Conservation (phyloP, 2,113 vertebrate species). For the Delphinapterus leucas region DNA sequence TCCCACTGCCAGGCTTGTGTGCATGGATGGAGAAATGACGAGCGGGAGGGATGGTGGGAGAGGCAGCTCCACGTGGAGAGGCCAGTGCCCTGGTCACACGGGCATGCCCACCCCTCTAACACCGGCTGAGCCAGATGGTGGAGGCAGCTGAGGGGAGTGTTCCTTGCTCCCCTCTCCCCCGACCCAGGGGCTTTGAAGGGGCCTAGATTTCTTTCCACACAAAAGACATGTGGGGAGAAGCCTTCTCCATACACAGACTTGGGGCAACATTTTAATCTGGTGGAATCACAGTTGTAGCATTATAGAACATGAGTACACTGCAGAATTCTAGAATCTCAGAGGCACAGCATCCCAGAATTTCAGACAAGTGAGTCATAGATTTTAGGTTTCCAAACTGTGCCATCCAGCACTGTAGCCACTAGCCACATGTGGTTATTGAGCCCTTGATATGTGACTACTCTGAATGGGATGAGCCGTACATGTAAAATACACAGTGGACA, state of each 20-base stretch:
- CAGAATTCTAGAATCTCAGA: slow-evolving; percentile 3
- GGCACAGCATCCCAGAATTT: background rate
- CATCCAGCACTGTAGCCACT: background rate
- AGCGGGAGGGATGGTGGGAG: background rate
- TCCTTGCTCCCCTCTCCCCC: background rate
- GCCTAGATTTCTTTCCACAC: background rate
- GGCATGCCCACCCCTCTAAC: background rate
- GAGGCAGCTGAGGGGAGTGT: background rate
- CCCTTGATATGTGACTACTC: background rate
- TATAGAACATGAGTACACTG: background rate
- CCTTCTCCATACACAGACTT: background rate
- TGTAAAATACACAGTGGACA: background rate
- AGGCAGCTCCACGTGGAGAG: background rate
- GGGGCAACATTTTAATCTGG: background rate
- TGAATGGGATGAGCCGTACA: background rate
- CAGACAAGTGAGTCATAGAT: slow-evolving; percentile 22
- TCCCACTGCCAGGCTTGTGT: background rate
- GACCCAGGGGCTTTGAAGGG: background rate
- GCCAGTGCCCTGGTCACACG: background rate
- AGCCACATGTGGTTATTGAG: background rate
- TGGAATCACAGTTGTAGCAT: background rate
- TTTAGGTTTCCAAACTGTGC: background rate
- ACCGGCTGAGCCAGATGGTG: slow-evolving; percentile 25
- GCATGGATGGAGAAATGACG: background rate
- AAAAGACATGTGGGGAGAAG: background rate